These are phyloP conservation scores for Corythornis cristatus DNA, from an alignment of 2,113 vertebrate species.

Conservation along the genomic window DNA sequence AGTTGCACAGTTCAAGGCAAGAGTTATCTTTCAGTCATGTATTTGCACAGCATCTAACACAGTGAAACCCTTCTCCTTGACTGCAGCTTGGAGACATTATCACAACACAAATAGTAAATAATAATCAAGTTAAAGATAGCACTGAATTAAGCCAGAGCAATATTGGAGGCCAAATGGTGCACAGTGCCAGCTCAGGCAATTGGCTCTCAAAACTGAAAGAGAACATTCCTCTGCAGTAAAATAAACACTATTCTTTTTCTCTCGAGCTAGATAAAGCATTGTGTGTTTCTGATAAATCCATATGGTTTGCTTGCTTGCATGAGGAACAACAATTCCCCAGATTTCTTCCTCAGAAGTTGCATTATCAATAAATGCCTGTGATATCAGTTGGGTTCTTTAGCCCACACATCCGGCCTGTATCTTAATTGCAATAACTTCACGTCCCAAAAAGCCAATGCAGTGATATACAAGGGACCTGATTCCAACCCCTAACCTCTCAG, in stretches of 20 bases:
- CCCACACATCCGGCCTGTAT: slow-evolving; percentile 80
- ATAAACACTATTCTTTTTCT: slow-evolving; percentile 73
- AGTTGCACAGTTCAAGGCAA: neutral
- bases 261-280: slow-evolving; percentile 67
- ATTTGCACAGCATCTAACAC: slow-evolving; percentile 30
- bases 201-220: slow-evolving; percentile 61
- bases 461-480: slow-evolving; percentile 68
- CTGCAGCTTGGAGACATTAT: slow-evolving; percentile 43
- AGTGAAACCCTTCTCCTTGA: slow-evolving; percentile 24
- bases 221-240: slow-evolving; percentile 70
- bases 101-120: slow-evolving; percentile 55
- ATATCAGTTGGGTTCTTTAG: slow-evolving; percentile 76
- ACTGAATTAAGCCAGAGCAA: slow-evolving; percentile 52
- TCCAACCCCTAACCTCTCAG: slow-evolving; percentile 65
- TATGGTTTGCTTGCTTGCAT: slow-evolving; percentile 67
- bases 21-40: slow-evolving; percentile 23
- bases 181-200: slow-evolving; percentile 28
- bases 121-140: slow-evolving; percentile 57
- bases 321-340: slow-evolving; percentile 70
- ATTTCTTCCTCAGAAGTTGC: slow-evolving; percentile 73
- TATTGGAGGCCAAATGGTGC: neutral
- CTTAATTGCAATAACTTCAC: slow-evolving; percentile 81
- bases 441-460: slow-evolving; percentile 71
- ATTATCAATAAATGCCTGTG: slow-evolving; percentile 80
- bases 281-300: slow-evolving; percentile 70